phyloP scores from a whole-genome alignment of 2,113 vertebrate genomes.

The Hemichromis elongatus region DNA sequence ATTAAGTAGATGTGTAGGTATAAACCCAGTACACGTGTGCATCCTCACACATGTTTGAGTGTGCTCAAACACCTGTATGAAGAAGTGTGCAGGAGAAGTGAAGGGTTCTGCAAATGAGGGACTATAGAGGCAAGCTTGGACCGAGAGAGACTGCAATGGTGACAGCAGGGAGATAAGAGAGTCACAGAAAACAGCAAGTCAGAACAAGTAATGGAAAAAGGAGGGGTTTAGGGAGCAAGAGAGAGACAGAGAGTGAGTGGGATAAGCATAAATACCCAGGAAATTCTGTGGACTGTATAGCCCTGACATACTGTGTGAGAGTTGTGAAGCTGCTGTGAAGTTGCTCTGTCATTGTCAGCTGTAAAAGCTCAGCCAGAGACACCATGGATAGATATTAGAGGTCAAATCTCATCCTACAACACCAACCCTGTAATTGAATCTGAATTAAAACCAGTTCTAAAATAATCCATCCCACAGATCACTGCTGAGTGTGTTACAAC shows the following conservation, averaged over 20 bases:
- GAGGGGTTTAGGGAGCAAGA: constrained; percentile 3
- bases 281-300: neutral
- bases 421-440: constrained; percentile 36
- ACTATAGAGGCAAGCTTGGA: constrained; percentile 11
- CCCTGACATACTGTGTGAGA: neutral
- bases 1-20: neutral
- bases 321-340: neutral
- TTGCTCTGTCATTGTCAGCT: neutral
- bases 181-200: constrained; percentile 28
- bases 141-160: constrained; percentile 18
- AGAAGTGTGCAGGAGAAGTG: neutral
- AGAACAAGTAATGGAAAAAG: constrained; percentile 50
- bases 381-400: constrained; percentile 25
- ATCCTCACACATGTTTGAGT: neutral
- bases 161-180: constrained; percentile 49
- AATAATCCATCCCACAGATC: constrained; percentile 46
- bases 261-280: neutral
- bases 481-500: constrained; percentile 33
- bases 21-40: neutral
- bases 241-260: neutral
- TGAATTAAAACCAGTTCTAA: constrained; percentile 36
- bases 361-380: neutral
- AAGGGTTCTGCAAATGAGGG: constrained; percentile 27
- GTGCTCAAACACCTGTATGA: neutral
- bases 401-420: constrained; percentile 24